Percentiles rank a stretch among this genome's conserved stretches.
Evolutionary conservation across 2,888 invertebrate species (phyloP).

Genomic region (Hirtodrosophila duncani): DNA sequence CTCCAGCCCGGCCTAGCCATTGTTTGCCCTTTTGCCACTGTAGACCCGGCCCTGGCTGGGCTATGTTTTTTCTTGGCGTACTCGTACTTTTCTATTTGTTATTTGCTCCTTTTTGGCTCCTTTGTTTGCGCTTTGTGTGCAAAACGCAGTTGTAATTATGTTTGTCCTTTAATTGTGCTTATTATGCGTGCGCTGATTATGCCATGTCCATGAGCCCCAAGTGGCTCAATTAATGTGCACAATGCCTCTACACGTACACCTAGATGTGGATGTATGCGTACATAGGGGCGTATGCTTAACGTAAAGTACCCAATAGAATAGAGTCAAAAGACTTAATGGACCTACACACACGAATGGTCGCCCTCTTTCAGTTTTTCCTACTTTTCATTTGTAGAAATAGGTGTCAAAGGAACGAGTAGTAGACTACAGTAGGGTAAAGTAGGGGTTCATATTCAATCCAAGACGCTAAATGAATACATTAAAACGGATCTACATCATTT

Average conservation of each 20-base stretch:
- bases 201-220: constrained; percentile 61
- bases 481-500: too few relatives aligned
- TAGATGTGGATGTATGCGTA: constrained; percentile 14
- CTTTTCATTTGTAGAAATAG: too few relatives aligned
- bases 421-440: too few relatives aligned
- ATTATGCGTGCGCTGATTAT: constrained; percentile 69
- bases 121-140: constrained; percentile 25
- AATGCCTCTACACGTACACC: constrained; percentile 1
- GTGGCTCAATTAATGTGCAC: constrained; percentile 65
- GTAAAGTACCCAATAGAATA: too few relatives aligned
- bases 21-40: constrained; percentile 32
- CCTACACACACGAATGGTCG: too few relatives aligned
- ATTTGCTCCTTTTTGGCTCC: neutral
- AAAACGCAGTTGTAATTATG: constrained; percentile 59
- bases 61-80: constrained; percentile 16
- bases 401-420: too few relatives aligned
- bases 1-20: constrained; percentile 12
- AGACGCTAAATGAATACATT: too few relatives aligned
- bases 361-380: too few relatives aligned
- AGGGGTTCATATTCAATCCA: too few relatives aligned
- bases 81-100: constrained; percentile 10
- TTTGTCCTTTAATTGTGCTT: constrained; percentile 69
- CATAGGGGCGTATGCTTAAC: constrained; percentile 21
- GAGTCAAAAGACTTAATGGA: too few relatives aligned
- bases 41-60: too few relatives aligned